Evolutionary conservation across 2,113 vertebrate species (phyloP).

Genomic region (Tachysurus vachellii): DNA sequence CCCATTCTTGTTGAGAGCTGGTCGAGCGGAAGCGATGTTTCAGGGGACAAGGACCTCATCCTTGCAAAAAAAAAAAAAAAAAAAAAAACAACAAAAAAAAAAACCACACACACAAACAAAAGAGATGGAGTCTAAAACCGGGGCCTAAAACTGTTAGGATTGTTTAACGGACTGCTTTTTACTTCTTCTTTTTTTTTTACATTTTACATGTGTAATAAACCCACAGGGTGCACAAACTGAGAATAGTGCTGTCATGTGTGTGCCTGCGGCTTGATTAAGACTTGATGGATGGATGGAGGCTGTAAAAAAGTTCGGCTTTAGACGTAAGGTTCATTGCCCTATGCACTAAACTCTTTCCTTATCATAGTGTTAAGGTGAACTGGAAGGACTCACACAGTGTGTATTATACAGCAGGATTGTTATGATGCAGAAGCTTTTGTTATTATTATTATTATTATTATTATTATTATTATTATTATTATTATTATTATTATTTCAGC

Average conservation of each 20-base stretch:
- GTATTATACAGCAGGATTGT: conserved; percentile 79
- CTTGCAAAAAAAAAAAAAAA: conserved; percentile 51
- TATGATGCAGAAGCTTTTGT: conserved; percentile 79
- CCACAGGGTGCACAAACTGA: conserved; percentile 81
- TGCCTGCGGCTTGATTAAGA: conserved; percentile 75
- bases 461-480: conserved; percentile 56
- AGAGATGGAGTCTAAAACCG: conserved; percentile 62
- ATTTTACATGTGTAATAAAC: conserved; percentile 80
- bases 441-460: conserved; percentile 30
- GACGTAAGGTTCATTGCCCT: conserved; percentile 77
- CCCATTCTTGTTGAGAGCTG: conserved; percentile 80
- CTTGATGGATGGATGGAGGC: conserved; percentile 77
- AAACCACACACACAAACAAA: no score
- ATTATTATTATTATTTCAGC: conserved; percentile 70
- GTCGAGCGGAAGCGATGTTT: conserved; percentile 79
- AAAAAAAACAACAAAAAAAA: neutral
- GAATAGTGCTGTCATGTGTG: conserved; percentile 86
- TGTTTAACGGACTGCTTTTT: conserved; percentile 81
- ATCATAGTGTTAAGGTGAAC: conserved; percentile 80
- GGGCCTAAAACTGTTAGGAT: conserved; percentile 81
- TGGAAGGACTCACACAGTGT: conserved; percentile 77
- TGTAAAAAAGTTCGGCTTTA: conserved; percentile 78
- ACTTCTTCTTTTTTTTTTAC: conserved; percentile 77
- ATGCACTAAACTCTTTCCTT: conserved; percentile 87
- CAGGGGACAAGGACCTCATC: conserved; percentile 72